Evolutionary conservation across 2,797 vertebrate species (phyloP).

Genomic region (Harpagifer antarcticus): DNA sequence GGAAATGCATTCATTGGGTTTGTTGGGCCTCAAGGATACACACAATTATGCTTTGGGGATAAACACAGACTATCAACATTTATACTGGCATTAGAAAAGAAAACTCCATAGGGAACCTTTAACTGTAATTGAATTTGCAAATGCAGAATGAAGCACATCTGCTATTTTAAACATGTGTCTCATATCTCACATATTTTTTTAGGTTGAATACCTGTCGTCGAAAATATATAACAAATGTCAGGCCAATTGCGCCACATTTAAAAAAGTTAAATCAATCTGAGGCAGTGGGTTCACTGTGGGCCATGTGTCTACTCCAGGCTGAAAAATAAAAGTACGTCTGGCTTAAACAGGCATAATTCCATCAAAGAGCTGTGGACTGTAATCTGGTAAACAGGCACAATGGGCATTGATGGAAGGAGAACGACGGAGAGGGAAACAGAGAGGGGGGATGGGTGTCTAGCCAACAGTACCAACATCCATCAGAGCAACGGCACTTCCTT

Average conservation of each 20-base stretch:
- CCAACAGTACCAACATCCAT: conserved; percentile 74
- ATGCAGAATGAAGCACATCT: conserved; percentile 7
- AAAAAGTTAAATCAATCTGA: background rate
- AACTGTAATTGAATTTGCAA: background rate
- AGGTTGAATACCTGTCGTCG: conserved; percentile 34
- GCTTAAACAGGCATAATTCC: conserved; percentile 80
- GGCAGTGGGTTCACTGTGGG: conserved; percentile 46
- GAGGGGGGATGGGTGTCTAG: conserved; percentile 58
- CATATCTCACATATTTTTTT: background rate
- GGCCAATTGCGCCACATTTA: background rate
- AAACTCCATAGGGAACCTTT: background rate
- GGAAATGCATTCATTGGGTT: background rate
- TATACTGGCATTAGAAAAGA: conserved; percentile 1
- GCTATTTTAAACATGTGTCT: background rate
- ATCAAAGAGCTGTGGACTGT: conserved; percentile 81
- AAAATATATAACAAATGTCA: conserved; percentile 28
- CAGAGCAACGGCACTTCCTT: conserved; percentile 76
- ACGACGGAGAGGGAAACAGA: conserved; percentile 46
- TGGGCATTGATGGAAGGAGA: conserved; percentile 77
- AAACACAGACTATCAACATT: conserved; percentile 17
- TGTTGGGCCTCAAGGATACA: conserved; percentile 3
- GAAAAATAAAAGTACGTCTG: conserved; percentile 74
- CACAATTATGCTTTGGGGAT: background rate
- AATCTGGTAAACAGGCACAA: conserved; percentile 85
- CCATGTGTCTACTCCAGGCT: conserved; percentile 56